These are phyloP conservation scores for Hybognathus amarus DNA, from an alignment of 2,797 vertebrate species.

Conservation along the genomic window DNA sequence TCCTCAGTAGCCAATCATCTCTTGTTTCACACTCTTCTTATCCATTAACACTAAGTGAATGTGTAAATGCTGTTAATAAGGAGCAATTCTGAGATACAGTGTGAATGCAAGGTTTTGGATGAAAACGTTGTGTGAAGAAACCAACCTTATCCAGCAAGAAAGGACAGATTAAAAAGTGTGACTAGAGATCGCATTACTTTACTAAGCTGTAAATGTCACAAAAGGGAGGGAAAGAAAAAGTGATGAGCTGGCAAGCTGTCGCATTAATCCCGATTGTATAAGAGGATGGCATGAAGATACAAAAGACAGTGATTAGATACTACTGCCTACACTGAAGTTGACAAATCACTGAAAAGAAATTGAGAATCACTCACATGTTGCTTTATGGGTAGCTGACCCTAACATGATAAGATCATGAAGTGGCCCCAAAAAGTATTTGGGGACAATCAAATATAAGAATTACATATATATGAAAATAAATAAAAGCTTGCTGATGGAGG, in stretches of 20 bases:
- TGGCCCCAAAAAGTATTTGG: neutral
- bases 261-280: constrained; percentile 21
- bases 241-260: constrained; percentile 13
- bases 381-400: neutral
- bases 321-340: neutral
- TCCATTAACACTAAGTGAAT: neutral
- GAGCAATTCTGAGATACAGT: neutral
- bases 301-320: neutral
- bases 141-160: constrained; percentile 10
- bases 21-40: neutral
- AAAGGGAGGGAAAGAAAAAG: neutral
- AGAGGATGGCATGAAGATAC: neutral
- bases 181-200: constrained; percentile 24
- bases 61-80: neutral
- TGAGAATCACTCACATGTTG: neutral
- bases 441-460: neutral
- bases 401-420: neutral
- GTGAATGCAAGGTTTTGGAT: neutral
- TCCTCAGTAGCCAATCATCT: neutral
- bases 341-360: neutral
- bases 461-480: too few species aligned
- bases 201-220: neutral
- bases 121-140: neutral
- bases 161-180: constrained; percentile 28
- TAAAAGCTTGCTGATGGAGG: too few species aligned